Evolutionary conservation across 1,140 invertebrate genomes (phyloP).

Genomic region (Drosophila triauraria): DNA sequence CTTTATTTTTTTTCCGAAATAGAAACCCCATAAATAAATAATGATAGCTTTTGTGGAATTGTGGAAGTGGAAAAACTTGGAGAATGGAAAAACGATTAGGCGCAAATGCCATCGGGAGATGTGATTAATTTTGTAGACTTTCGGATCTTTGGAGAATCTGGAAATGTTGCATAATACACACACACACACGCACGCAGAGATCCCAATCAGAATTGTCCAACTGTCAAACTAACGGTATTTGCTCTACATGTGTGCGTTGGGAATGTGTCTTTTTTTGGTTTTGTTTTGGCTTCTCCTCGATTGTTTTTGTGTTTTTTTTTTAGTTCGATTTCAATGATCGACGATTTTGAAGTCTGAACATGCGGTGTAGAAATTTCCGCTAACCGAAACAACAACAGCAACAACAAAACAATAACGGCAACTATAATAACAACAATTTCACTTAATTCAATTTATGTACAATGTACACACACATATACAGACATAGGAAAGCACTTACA

Average conservation of each 20-base stretch:
- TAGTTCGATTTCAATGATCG: conserved; percentile 33
- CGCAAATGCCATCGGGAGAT: conserved; percentile 10
- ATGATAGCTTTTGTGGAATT: not conserved
- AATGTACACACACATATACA: conserved; percentile 23
- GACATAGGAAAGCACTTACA: conserved; percentile 24
- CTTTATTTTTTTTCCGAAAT: not conserved
- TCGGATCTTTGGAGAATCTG: conserved; percentile 9
- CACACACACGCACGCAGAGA: not conserved
- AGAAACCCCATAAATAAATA: conserved; percentile 10
- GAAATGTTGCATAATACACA: conserved; percentile 30
- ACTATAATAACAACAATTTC: conserved; percentile 48
- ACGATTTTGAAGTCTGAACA: conserved; percentile 42
- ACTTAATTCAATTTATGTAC: conserved; percentile 65
- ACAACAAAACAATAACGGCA: conserved; percentile 38
- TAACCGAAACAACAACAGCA: conserved; percentile 32
- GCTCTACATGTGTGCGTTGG: not conserved
- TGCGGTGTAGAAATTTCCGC: conserved; percentile 54
- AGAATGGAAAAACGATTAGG: conserved; percentile 39
- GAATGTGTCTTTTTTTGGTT: conserved; percentile 5
- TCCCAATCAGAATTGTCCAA: conserved; percentile 27
- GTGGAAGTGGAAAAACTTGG: not conserved
- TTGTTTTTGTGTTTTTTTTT: conserved; percentile 1
- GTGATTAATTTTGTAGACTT: conserved; percentile 26
- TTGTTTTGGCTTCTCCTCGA: not conserved
- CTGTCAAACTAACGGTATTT: conserved; percentile 26